Percentiles rank a stretch among this genome's conserved stretches.
These are phyloP conservation scores for Drosophila emarginata DNA, from an alignment of 2,888 invertebrate genomes.

Conservation along the genomic window DNA sequence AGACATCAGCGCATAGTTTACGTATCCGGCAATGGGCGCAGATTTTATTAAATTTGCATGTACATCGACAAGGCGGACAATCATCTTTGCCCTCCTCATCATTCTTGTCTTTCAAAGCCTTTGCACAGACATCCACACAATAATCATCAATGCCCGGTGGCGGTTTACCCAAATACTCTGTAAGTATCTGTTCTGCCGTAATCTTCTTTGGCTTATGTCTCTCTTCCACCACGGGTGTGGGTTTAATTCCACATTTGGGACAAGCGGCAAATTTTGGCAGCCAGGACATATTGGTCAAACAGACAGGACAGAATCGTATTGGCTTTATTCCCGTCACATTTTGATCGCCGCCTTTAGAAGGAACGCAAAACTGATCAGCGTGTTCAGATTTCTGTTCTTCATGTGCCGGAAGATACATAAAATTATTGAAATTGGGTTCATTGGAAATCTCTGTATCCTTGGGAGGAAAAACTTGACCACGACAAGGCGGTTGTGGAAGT, in stretches of 20 bases:
- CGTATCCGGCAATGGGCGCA: constrained; percentile 79
- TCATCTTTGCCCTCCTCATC: constrained; percentile 6
- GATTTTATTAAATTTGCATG: constrained; percentile 69
- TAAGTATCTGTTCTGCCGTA: constrained; percentile 73
- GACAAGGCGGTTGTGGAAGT: constrained; percentile 3
- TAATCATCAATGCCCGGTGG: constrained; percentile 29
- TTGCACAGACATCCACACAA: constrained; percentile 50
- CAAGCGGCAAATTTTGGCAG: constrained; percentile 82
- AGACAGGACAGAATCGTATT: constrained; percentile 76
- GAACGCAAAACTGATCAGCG: constrained; percentile 17
- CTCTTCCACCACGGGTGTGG: constrained; percentile 71
- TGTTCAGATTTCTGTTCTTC: neutral
- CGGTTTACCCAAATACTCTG: constrained; percentile 64
- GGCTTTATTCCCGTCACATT: constrained; percentile 34
- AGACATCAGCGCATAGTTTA: constrained; percentile 69
- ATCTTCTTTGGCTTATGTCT: constrained; percentile 68
- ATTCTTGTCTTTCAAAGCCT: constrained; percentile 12
- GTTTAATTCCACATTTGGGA: constrained; percentile 78
- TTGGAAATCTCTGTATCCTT: constrained; percentile 6
- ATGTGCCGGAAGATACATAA: constrained; percentile 14
- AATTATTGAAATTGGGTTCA: constrained; percentile 25
- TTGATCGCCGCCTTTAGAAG: constrained; percentile 27
- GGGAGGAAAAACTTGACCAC: neutral
- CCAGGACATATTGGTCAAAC: constrained; percentile 78
- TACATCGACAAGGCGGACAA: constrained; percentile 60